A percentile compares a stretch with the other conserved stretches of the same genome.
phyloP scores from a whole-genome alignment of 1,140 invertebrate species.

The Bombus sylvicola region DNA sequence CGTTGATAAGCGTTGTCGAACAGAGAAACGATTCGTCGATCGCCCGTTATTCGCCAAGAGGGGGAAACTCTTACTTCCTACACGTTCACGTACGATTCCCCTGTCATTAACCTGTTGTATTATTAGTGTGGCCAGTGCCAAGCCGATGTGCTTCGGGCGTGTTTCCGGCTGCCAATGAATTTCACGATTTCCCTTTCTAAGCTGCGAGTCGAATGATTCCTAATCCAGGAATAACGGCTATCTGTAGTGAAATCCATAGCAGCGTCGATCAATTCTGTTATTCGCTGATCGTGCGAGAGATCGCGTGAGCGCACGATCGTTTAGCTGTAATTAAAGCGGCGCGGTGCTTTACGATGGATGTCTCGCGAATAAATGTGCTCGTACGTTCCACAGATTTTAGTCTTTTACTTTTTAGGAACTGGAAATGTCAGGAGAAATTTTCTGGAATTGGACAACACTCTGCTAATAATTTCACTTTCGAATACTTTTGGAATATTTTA shows the following conservation, averaged over 20 bases:
- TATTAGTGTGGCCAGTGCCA: neutral
- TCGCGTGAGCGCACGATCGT: neutral
- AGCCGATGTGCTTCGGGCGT: neutral
- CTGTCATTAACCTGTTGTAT: neutral
- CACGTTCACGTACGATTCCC: neutral
- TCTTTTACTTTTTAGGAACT: neutral
- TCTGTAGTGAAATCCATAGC: neutral
- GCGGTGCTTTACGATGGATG: no score
- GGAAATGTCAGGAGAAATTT: neutral
- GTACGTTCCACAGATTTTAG: neutral
- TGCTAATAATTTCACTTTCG: no score
- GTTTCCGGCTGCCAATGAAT: slow-evolving; percentile 10
- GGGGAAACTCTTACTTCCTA: slow-evolving; percentile 13
- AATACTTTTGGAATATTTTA: neutral
- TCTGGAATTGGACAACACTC: no score
- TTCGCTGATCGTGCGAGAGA: neutral
- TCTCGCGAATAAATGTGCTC: no score
- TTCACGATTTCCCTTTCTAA: slow-evolving; percentile 37
- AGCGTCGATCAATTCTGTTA: neutral
- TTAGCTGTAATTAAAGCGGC: no score
- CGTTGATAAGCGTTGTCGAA: neutral
- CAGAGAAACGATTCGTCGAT: neutral
- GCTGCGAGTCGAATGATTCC: neutral
- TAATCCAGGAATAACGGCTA: neutral
- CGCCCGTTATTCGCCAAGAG: neutral